These are phyloP conservation scores for Sarotherodon lohbergeri DNA, from an alignment of 2,113 vertebrate species.

Conservation along the genomic window DNA sequence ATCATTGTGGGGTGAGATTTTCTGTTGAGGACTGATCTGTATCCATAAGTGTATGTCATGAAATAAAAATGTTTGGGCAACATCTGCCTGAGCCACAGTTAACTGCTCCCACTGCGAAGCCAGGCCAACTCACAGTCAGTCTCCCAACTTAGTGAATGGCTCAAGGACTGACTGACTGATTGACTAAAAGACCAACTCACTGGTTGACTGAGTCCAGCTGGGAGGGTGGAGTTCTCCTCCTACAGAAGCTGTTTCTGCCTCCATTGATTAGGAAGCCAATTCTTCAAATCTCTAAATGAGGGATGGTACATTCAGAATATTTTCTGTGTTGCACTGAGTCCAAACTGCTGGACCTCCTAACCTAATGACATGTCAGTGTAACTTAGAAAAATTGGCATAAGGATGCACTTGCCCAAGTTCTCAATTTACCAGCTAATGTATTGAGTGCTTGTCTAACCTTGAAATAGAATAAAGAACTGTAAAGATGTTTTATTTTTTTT, in stretches of 20 bases:
- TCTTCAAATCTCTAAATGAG: conserved; percentile 11
- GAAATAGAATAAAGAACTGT: not conserved
- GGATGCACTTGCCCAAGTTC: not conserved
- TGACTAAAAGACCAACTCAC: not conserved
- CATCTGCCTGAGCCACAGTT: not conserved
- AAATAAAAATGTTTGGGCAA: conserved; percentile 7
- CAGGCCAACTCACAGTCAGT: not conserved
- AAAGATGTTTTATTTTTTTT: not conserved
- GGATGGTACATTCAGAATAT: not conserved
- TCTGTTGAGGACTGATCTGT: not conserved
- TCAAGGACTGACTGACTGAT: not conserved
- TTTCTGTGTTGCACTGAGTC: not conserved
- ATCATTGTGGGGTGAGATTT: conserved; percentile 13
- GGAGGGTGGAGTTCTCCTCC: conserved; percentile 32
- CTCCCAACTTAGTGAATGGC: not conserved
- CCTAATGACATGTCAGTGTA: not conserved
- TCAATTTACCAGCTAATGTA: not conserved
- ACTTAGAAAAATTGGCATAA: not conserved
- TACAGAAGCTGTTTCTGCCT: conserved; percentile 13
- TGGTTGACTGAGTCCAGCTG: conserved; percentile 38
- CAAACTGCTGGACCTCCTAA: not conserved
- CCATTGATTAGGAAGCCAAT: conserved; percentile 13
- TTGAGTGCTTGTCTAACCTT: not conserved
- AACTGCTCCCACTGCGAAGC: not conserved
- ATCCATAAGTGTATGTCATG: not conserved